These are phyloP conservation scores for Arenicola marina DNA, from an alignment of 2,888 invertebrate genomes.

Conservation along the genomic window DNA sequence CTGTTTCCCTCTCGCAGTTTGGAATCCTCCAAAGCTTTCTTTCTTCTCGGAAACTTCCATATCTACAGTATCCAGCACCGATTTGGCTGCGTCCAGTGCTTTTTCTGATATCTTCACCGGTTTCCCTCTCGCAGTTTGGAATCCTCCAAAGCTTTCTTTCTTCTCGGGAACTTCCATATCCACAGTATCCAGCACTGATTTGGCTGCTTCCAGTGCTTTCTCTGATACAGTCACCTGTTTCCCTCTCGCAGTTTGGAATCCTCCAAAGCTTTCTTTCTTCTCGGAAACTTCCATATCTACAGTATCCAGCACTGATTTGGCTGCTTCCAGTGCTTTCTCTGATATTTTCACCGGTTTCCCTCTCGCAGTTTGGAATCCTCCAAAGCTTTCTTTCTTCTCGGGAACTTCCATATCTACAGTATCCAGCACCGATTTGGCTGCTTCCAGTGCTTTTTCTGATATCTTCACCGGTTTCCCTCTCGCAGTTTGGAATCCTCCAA, in stretches of 20 bases:
- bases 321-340: too few relatives aligned
- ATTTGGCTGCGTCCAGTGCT: too few relatives aligned
- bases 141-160: neutral
- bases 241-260: conserved; percentile 1
- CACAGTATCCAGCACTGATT: neutral
- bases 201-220: neutral
- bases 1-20: neutral
- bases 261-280: neutral
- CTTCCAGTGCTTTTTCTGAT: too few relatives aligned
- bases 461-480: too few relatives aligned
- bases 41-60: too few relatives aligned
- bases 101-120: neutral
- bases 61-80: too few relatives aligned
- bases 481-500: neutral
- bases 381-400: too few relatives aligned
- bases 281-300: neutral
- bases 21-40: neutral
- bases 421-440: too few relatives aligned
- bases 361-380: too few relatives aligned
- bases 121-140: neutral
- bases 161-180: neutral
- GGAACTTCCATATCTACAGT: too few relatives aligned
- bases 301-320: too few relatives aligned
- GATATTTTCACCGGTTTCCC: too few relatives aligned
- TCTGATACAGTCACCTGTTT: neutral